Evolutionary conservation across 2,797 vertebrate genomes (phyloP).

Genomic region (Anomalospiza imberbis): DNA sequence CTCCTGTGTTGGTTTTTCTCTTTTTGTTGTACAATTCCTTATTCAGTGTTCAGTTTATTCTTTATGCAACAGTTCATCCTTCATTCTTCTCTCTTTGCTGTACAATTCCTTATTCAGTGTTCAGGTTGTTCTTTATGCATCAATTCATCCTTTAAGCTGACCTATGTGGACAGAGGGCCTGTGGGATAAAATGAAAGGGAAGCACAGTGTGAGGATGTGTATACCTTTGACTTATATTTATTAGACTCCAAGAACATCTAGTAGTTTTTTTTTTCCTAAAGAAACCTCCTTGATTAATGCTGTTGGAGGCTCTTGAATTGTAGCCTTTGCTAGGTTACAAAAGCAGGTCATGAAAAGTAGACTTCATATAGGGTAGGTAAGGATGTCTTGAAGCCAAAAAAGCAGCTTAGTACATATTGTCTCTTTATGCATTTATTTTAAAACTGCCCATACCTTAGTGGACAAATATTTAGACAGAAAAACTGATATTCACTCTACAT

Average conservation of each 20-base stretch:
- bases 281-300: background rate
- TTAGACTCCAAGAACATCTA: background rate
- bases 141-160: background rate
- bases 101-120: background rate
- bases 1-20: background rate
- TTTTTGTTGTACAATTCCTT: background rate
- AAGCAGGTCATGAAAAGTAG: background rate
- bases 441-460: background rate
- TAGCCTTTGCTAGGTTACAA: background rate
- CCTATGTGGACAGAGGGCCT: background rate
- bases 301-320: background rate
- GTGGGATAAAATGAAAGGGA: background rate
- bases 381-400: background rate
- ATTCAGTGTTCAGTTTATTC: background rate
- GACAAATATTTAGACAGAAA: background rate
- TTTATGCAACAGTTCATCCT: background rate
- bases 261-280: background rate
- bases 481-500: accelerated
- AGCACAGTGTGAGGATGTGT: background rate
- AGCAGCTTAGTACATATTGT: accelerated
- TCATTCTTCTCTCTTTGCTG: background rate
- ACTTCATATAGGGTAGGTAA: accelerated
- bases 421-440: background rate
- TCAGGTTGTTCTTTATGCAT: background rate
- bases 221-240: background rate